Base-by-base conservation (phyloP, 1,140 invertebrate species). In the Drosophila willistoni region DNA sequence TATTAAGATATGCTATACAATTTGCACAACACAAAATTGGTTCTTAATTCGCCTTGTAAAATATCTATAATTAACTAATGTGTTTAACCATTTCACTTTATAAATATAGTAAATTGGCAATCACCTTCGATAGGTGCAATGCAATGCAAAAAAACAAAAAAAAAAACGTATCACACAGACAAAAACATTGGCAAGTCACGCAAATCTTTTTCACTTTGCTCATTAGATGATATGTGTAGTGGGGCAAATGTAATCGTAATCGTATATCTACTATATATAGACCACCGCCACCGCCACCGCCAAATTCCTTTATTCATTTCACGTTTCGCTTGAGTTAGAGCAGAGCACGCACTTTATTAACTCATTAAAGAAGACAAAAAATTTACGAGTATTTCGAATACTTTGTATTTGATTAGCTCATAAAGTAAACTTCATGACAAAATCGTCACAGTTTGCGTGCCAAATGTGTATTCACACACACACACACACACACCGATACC, bases 321-420 rank as follows among this genome's bases (percentile, higher is more conserved):
- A 80, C 82, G 81, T 79, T 79, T 67, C 81, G 68, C 67, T 77
- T 65, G 65, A 79, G 67, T 60, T 77, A 63, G 70, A 79, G 69
- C 63, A 73, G 72, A 87, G 68, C 83, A 86, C 82, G 82, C 82
- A 86, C 82, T 87, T 79, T 86, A 89, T 86, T 68, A 73, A 86
- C 68, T 63, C 79, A 89, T 89, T 89, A 89, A 79, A 89, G 87
- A 86, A 51, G 44, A 51, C 44, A 79, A 87, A 65, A 73, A 73
- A 77, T 77, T 84, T 81, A 51, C 44, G 44, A 51, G 17, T 51
- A 79, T 85, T 79, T 72, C 74, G 63, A 71, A 71, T 67, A 85
- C 72, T 86, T 79, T 69, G 83, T 77, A 77, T 87, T 79, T 83
- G 87, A 87, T 86, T 87, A 89, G 68, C 67, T 76, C 56, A 34